Evolutionary conservation across 1,140 invertebrate species (phyloP), one percentile per base, ranked within the genome.

Genomic region (Antheraea pernyi): DNA sequence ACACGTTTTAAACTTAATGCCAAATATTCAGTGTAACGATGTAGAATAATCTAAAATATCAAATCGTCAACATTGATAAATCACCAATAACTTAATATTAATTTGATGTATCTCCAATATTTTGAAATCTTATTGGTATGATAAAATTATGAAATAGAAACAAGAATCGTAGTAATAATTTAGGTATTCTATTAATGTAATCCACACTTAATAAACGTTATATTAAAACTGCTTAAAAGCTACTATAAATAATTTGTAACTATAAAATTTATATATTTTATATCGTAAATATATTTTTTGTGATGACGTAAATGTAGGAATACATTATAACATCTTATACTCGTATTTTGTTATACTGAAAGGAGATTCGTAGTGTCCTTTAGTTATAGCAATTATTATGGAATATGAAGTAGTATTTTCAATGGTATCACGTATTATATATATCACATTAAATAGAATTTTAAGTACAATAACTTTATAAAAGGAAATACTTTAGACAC

Each of bases 401-500:
- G 46, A 16, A 53, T 42, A 42, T 42, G 7, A 42, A 42, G 39
- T 42, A 42, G 11, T 42, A 11, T 42, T 53, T 53, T 53, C 16
- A 53, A 53, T 53, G 46, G 46, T 53, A 53, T 53, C 46, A 53
- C 46, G 16, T 53, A 53, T 53, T 16, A 53, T 13, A 19, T 13
- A 63, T 46, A 48, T 30, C 53, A 67, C 64, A 65, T 65, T 39
- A 19, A 59, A 67, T 59, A 22, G 48, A 30, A 13, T 60, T 61
- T 70, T 75, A 68, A 69, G 70, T 73, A 75, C 63, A 62, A 70
- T 61, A 30, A 70, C 30, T 64, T 66, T 67, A 19, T 37, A 59
- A 18, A 22, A 58, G 22, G 58, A 36, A 59, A 18, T 67, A 53
- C n/a, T 70, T 85, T 76, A 89, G 18, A 89, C 81, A n/a, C 77